These are phyloP conservation scores for Zaprionus kolodkinae DNA, from an alignment of 1,140 invertebrate species.

Conservation along the genomic window DNA sequence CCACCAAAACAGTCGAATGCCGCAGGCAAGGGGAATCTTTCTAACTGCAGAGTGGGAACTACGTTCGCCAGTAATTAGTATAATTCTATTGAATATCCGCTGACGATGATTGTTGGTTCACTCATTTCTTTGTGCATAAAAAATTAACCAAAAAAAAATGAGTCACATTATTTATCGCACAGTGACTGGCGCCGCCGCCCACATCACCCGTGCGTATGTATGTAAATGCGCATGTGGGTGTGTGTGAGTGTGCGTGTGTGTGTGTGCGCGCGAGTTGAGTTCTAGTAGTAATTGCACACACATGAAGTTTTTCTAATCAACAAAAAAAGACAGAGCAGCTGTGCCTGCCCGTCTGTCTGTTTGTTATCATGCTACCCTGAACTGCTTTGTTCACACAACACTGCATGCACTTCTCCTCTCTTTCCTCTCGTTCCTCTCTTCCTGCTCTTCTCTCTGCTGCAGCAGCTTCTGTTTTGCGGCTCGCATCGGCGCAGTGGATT, in stretches of 20 bases:
- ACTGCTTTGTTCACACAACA: neutral
- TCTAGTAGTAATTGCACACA: too few species aligned
- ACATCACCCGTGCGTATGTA: neutral
- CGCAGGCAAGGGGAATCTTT: neutral
- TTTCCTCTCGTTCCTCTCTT: neutral
- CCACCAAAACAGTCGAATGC: constrained; percentile 51
- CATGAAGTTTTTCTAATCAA: constrained; percentile 5
- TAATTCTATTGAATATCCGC: too few species aligned
- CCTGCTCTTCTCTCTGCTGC: constrained; percentile 4
- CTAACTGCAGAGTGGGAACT: neutral
- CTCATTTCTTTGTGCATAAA: neutral
- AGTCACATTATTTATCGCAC: neutral
- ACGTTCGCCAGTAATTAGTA: too few species aligned
- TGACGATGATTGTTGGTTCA: neutral
- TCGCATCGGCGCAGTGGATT: constrained; percentile 44
- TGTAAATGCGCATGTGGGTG: neutral
- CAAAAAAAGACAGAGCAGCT: neutral
- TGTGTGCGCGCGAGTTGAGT: neutral
- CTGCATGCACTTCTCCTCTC: too few species aligned
- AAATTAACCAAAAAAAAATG: neutral
- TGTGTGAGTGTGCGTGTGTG: neutral
- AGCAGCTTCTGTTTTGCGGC: neutral
- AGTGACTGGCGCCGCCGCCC: constrained; percentile 3
- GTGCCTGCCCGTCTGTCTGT: neutral
- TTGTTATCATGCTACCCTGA: constrained; percentile 15